These are phyloP conservation scores for Paraescarpia echinospica DNA, from an alignment of 1,140 invertebrate species.

Conservation along the genomic window DNA sequence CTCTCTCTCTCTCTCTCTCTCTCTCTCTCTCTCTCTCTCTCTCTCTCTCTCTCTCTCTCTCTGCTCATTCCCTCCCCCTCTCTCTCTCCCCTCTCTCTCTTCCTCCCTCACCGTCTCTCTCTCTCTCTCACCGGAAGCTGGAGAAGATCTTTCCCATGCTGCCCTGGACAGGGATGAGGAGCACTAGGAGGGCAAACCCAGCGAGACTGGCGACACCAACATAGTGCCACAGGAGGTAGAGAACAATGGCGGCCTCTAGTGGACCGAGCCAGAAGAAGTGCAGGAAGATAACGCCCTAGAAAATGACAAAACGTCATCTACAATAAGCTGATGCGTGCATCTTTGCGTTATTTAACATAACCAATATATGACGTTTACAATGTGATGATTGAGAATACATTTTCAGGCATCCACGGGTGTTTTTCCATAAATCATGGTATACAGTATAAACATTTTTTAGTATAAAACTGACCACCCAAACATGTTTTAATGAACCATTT, in stretches of 20 bases:
- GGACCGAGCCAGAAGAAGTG: conserved; percentile 70
- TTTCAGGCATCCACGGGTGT: no score
- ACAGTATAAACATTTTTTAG: no score
- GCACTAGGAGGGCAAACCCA: conserved; percentile 75
- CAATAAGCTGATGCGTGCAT: not conserved
- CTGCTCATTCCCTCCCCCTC: not conserved
- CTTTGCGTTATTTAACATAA: not conserved
- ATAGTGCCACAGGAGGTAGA: conserved; percentile 75
- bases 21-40: not conserved
- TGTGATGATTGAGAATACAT: no score
- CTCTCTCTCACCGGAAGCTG: conserved; percentile 46
- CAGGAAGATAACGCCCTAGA: conserved; percentile 59
- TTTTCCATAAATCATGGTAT: no score
- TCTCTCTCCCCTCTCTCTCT: conserved; percentile 34
- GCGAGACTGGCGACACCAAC: conserved; percentile 75
- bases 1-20: not conserved
- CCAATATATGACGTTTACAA: not conserved
- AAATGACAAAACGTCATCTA: conserved; percentile 22
- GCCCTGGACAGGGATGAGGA: conserved; percentile 79
- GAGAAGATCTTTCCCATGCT: conserved; percentile 55
- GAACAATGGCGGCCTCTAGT: conserved; percentile 68
- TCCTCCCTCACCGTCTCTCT: not conserved
- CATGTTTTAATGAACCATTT: no score
- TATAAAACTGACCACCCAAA: no score
- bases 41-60: not conserved